phyloP scores from a whole-genome alignment of 2,113 vertebrate genomes.

The Mustela lutreola region DNA sequence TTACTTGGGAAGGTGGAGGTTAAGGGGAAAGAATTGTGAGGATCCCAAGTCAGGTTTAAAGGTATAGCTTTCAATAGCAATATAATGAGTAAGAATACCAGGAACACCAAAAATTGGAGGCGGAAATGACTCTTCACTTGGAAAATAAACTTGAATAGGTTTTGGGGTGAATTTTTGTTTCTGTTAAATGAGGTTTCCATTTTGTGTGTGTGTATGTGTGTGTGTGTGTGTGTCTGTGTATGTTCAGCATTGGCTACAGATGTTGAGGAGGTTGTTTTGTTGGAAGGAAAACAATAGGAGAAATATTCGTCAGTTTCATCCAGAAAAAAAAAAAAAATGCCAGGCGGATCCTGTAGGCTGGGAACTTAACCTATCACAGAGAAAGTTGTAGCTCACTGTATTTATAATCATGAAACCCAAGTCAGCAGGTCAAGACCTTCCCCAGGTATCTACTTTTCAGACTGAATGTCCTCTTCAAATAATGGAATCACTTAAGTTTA shows the following conservation, averaged over 20 bases:
- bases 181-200: background rate
- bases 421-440: background rate
- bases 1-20: conserved; percentile 2
- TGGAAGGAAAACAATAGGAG: background rate
- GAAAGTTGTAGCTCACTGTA: background rate
- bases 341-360: background rate
- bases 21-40: background rate
- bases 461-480: background rate
- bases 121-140: conserved; percentile 36
- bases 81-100: background rate
- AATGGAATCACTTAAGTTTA: background rate
- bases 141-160: background rate
- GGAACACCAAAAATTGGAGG: background rate
- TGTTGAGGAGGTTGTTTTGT: background rate
- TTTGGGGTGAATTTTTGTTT: conserved; percentile 48
- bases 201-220: background rate
- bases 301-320: background rate
- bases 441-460: background rate
- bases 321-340: background rate
- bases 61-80: background rate
- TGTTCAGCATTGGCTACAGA: background rate
- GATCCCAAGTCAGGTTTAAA: background rate
- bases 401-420: background rate
- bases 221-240: background rate
- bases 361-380: background rate